Conservation (phyloP, 2,113 vertebrate species). For the Eudorcas thomsonii region DNA sequence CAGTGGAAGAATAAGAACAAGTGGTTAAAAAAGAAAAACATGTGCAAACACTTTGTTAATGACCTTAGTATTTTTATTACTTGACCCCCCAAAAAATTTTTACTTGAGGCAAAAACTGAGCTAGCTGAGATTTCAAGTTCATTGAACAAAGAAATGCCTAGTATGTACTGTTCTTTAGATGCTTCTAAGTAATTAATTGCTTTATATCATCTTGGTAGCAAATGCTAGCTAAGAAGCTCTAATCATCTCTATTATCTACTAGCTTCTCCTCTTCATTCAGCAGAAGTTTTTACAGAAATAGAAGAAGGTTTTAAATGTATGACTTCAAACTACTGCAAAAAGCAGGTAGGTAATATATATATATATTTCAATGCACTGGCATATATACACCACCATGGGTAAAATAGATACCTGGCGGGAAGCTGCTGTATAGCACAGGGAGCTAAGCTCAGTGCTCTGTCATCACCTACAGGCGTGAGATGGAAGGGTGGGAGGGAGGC, state of each 20-base stretch:
- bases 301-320: not conserved
- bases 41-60: conserved; percentile 17
- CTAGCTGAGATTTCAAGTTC: not conserved
- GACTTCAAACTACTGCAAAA: not conserved
- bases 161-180: not conserved
- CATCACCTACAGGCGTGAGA: not conserved
- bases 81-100: not conserved
- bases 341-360: not conserved
- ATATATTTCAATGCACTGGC: not conserved
- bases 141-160: not conserved
- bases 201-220: conserved; percentile 50
- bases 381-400: not conserved
- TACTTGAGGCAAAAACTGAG: conserved; percentile 19
- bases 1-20: not conserved
- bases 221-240: not conserved
- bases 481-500: not conserved
- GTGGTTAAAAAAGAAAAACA: conserved; percentile 6
- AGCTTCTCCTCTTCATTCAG: not conserved
- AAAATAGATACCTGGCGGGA: not conserved
- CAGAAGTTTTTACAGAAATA: conserved; percentile 2
- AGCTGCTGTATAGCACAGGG: not conserved
- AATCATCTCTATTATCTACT: conserved; percentile 32
- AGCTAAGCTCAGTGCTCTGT: not conserved
- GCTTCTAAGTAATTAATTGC: conserved; percentile 47
- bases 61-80: conserved; percentile 6